Evolutionary conservation across 2,888 invertebrate species (phyloP), one percentile per base, ranked within the genome.

Genomic region (Lochmaea capreae): DNA sequence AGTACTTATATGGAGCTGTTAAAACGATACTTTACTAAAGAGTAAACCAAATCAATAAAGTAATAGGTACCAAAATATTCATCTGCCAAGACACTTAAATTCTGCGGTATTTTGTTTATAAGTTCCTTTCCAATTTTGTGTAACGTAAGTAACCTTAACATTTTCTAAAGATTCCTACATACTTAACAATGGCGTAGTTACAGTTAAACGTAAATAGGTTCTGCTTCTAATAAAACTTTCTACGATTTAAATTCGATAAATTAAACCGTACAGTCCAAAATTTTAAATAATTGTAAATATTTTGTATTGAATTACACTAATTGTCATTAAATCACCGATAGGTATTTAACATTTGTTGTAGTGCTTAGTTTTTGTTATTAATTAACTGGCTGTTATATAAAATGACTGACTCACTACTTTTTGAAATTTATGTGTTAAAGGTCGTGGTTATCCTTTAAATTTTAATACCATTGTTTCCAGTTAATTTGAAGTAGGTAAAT

Each of bases 31-130:
- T 42, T 3, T 18, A 33, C 33, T 9, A 63, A 42, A n/a, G 43
- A 43, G 18, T 63, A 63, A 54, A 54, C 12, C 43, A 43, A 63
- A 63, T 63, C 62, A 63, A 63, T 63, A 63, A 39, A 61, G 11
- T 57, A 42, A 4, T 6, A 4, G 4, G 4, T 18, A 11, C 10
- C 16, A 18, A 63, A 63, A 42, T 63, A 39, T 42, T 63, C 59
- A n/a, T 5, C 5, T 14, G 14, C 43, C 16, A n/a, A 18, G 62
- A 63, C 12, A 63, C 2, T 62, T n/a, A 16, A 9, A 16, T n/a
- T 54, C 16, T 9, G n/a, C 16, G n/a, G 16, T 54, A 16, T 54
- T 16, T 2, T 54, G n/a, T 16, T 16, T 54, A 18, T 3, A 54
- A 54, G 16, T 9, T 16, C 9, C 8, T 61, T 39, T 39, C 39